These are phyloP conservation scores for Electrophaes corylata DNA, from an alignment of 2,888 invertebrate species.

Conservation along the genomic window DNA sequence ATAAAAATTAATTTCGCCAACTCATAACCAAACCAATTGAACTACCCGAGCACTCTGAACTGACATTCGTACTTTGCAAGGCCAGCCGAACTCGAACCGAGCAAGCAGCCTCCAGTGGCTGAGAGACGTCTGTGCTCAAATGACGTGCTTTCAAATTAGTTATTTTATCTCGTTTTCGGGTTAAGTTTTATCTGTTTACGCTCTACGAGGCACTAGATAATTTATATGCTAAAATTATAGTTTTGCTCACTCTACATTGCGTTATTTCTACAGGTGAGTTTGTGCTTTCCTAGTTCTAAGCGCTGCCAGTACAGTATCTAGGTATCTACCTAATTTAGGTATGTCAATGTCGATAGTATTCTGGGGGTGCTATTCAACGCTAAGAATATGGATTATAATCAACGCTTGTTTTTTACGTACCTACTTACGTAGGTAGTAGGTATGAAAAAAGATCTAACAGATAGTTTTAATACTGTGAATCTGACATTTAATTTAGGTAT, in stretches of 20 bases:
- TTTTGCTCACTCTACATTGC: not conserved
- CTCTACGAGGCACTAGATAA: constrained; percentile 1
- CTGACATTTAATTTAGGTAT: too few species aligned
- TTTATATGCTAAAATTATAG: not conserved
- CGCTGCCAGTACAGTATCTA: too few species aligned
- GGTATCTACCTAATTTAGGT: too few species aligned
- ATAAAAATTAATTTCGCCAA: constrained; percentile 3
- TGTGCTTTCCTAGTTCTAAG: not conserved
- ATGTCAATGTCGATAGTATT: not conserved
- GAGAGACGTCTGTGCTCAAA: constrained; percentile 13
- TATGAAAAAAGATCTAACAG: not conserved
- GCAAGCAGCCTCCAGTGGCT: constrained; percentile 10
- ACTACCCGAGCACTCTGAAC: too few species aligned
- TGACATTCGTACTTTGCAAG: constrained; percentile 22
- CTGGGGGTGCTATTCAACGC: not conserved
- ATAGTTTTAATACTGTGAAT: too few species aligned
- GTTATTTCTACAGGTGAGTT: not conserved
- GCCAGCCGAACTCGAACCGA: not conserved
- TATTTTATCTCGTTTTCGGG: constrained; percentile 3
- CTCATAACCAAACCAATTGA: not conserved
- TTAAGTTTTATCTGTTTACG: constrained; percentile 10
- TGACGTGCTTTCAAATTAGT: constrained; percentile 12
- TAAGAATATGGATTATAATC: too few species aligned
- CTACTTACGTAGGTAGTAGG: not conserved
- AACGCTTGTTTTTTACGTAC: too few species aligned